A percentile compares a stretch with the other conserved stretches of the same genome.
Evolutionary conservation across 2,888 invertebrate species (phyloP).

Genomic region (Synergus itoensis): DNA sequence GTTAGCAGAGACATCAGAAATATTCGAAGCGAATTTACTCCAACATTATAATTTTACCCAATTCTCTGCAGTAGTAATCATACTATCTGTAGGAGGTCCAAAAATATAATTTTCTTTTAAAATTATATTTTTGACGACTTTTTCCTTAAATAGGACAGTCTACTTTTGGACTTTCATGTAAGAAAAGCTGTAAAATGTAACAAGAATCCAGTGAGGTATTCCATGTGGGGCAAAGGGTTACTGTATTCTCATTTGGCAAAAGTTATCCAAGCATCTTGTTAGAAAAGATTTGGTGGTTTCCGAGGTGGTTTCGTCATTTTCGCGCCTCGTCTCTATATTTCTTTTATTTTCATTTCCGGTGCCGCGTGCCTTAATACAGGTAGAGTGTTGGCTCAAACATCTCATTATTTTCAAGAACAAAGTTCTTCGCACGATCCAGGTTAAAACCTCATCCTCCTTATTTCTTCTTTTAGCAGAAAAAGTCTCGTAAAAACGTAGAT

Average conservation of each 20-base stretch:
- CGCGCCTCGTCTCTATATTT: not conserved
- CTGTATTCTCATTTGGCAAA: not conserved
- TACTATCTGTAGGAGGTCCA: not conserved
- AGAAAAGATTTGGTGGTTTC: not conserved
- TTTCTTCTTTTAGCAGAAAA: not conserved
- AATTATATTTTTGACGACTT: not conserved
- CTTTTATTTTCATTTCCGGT: not conserved
- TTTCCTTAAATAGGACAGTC: not conserved
- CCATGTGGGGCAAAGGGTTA: not conserved
- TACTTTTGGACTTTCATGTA: not conserved
- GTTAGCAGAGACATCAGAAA: not conserved
- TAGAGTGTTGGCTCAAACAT: constrained; percentile 45
- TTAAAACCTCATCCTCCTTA: not conserved
- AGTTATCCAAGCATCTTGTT: not conserved
- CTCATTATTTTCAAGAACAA: constrained; percentile 61
- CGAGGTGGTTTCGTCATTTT: not conserved
- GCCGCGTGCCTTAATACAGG: not conserved
- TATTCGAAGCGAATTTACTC: not conserved
- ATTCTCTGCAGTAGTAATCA: too few relatives aligned
- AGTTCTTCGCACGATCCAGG: constrained; percentile 44
- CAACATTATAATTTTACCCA: too few relatives aligned
- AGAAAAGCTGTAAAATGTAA: too few relatives aligned
- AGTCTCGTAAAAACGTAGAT: too few relatives aligned
- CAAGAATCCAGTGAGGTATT: not conserved
- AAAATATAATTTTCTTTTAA: not conserved